Conservation (phyloP, 2,888 invertebrate species). For the Ctena decussata region DNA sequence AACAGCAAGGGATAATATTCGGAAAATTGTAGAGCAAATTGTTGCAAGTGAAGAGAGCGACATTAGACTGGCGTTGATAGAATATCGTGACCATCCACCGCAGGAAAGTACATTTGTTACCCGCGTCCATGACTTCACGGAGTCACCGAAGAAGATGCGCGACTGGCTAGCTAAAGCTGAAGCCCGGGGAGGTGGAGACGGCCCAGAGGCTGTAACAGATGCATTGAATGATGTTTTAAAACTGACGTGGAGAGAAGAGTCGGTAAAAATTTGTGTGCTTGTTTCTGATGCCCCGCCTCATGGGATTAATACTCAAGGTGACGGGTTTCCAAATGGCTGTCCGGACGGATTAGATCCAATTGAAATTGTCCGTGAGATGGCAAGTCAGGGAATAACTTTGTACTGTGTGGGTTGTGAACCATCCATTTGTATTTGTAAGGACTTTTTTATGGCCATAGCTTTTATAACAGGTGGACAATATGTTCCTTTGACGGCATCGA, state of each 20-base stretch:
- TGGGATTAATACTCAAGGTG: slow-evolving; percentile 66
- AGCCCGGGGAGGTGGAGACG: slow-evolving; percentile 78
- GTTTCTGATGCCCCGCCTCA: slow-evolving; percentile 82
- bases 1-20: slow-evolving; percentile 73
- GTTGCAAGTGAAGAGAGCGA: slow-evolving; percentile 73
- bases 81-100: slow-evolving; percentile 82
- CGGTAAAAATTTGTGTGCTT: slow-evolving; percentile 78
- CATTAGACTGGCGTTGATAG: slow-evolving; percentile 77
- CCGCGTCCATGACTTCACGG: slow-evolving; percentile 77
- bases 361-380: slow-evolving; percentile 66
- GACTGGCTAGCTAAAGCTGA: slow-evolving; percentile 70
- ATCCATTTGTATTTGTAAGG: slow-evolving; percentile 68
- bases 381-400: slow-evolving; percentile 75
- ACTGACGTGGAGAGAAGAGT: slow-evolving; percentile 74
- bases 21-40: slow-evolving; percentile 76
- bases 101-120: slow-evolving; percentile 75
- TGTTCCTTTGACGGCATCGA: slow-evolving; percentile 74
- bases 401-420: slow-evolving; percentile 80
- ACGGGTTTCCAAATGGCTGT: slow-evolving; percentile 77
- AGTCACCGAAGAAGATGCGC: slow-evolving; percentile 73
- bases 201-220: slow-evolving; percentile 80
- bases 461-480: slow-evolving; percentile 81
- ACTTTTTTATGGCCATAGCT: slow-evolving; percentile 78
- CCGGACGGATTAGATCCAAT: slow-evolving; percentile 78
- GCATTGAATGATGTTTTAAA: slow-evolving; percentile 75